Base-by-base conservation (phyloP, 1,140 invertebrate genomes). In the Magallana angulata region DNA sequence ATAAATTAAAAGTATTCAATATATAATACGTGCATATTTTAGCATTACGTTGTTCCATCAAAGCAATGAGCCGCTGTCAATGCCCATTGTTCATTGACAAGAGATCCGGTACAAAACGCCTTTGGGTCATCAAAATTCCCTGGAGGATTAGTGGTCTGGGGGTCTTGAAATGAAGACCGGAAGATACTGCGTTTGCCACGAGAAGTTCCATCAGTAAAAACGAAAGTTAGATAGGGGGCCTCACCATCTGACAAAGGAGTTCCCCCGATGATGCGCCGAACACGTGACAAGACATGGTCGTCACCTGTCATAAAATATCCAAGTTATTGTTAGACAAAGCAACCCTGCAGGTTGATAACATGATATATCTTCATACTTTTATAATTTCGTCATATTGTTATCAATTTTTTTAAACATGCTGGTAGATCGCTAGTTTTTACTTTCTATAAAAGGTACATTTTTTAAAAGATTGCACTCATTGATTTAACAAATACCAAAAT, bases 11-110 rank as follows among this genome's bases (percentile, higher is more conserved):
- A 48, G 5, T 48, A 4, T 48, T 4, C 36, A 48, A 48, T 48
- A 48, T 48, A 48, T 48, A 4, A 5, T 8, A 76, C 68, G 7
- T 76, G 36, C 68, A 12, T 30, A 30, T 48, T 48, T 48, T 48
- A 48, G 36, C 36, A 48, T 48, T 48, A 48, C 36, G 24, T 76
- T 76, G 18, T 24, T n/a, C 76, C 84, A 60, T 93, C 91, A 82
- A 97, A 96, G 91, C 98, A 98, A 93, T 98, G 98, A 1, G 97
- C 97, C 9, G 97, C 97, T 8, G 97, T 97, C 36, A 98, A 93
- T 48, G 98, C 95, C 97, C 97, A 98, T 80, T 95, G 92, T 82
- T 97, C 96, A 88, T 96, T 96, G 57, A 99, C 94, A 8, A 99
- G 96, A 9, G 97, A 96, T 7, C 97, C 98, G 0, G 97, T 98